A percentile compares a stretch with the other conserved stretches of the same genome.
Conservation (phyloP, 2,797 vertebrate species). For the Leucoraja ocellata region DNA sequence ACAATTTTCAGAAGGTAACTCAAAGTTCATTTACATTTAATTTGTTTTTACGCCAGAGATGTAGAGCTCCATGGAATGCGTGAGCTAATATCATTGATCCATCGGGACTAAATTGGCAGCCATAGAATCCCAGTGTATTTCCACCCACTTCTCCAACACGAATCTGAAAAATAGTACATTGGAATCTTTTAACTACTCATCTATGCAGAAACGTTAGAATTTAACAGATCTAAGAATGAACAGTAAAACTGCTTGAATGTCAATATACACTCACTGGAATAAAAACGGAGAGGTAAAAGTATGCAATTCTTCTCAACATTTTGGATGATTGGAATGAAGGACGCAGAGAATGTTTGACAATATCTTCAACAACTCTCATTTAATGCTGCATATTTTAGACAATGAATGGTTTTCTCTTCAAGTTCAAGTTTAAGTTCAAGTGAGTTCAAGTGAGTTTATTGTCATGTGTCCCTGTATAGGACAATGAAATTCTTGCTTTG, state of each 20-base stretch:
- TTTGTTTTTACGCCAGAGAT: conserved; percentile 77
- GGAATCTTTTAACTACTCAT: background rate
- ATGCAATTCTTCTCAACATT: background rate
- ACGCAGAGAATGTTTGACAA: background rate
- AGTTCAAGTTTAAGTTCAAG: too few species aligned
- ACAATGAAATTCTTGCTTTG: too few species aligned
- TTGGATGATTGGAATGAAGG: background rate
- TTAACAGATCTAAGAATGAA: background rate
- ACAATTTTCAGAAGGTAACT: background rate
- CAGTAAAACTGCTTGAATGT: background rate
- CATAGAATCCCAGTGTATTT: conserved; percentile 91
- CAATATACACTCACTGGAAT: too few species aligned
- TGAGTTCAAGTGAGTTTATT: too few species aligned
- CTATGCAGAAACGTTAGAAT: background rate
- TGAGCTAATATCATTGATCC: conserved; percentile 84
- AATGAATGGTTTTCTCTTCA: background rate
- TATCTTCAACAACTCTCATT: conserved; percentile 1
- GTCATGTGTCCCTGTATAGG: too few species aligned
- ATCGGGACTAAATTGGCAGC: conserved; percentile 86
- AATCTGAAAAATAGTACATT: conserved; percentile 61
- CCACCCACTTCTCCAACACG: conserved; percentile 95
- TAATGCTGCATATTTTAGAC: background rate
- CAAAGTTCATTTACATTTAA: conserved; percentile 50
- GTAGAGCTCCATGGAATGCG: conserved; percentile 87
- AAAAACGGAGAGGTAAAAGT: background rate